Base-by-base conservation (phyloP, 23 tunicate genomes). In the Styela plicata region DNA sequence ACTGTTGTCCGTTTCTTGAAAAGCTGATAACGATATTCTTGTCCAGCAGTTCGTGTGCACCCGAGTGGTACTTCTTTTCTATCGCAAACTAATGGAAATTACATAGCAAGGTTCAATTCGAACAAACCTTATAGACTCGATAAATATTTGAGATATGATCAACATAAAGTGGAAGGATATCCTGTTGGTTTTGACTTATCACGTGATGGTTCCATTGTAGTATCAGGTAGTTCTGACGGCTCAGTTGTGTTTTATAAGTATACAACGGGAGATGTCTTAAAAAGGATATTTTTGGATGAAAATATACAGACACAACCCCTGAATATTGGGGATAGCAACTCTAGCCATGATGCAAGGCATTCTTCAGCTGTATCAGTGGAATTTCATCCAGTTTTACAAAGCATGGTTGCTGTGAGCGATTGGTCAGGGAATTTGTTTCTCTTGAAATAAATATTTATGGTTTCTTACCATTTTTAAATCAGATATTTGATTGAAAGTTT, bases 81-180 rank as follows among this genome's bases (percentile, higher is more conserved):
- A 20, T 94, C 98, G 34, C 98, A 93, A 78, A 93, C 98, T 20
- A 93, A 88, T 22, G 98, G 98, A 22, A 88, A 93, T 66, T 93
- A 88, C 64, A 88, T 88, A 34, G 93, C 93, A 21, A 62, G 98
- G 53, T 93, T 93, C 82, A 88, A 86, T 25, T 63, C 85, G 19
- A 84, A 82, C 28, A 82, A 79, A 30, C 97, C 90, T 28, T 91
- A 74, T 75, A 75, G 84, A 63, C 65, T 93, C 63, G 93, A 93
- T 52, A 93, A 93, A 71, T 88, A 79, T 76, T 69, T 93, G 21
- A 84, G 93, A 24, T 93, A 88, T 63, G 96, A 93, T 31, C 85
- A 88, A 23, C 98, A 93, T 74, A 81, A 74, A 86, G 98, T 93
- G 10, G 82, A 88, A 66, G 89, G 86, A 35, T 93, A 64, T 81